A percentile compares a stretch with the other conserved stretches of the same genome.
phyloP scores from a whole-genome alignment of 23 tunicate genomes.

The Halocynthia aurantium region DNA sequence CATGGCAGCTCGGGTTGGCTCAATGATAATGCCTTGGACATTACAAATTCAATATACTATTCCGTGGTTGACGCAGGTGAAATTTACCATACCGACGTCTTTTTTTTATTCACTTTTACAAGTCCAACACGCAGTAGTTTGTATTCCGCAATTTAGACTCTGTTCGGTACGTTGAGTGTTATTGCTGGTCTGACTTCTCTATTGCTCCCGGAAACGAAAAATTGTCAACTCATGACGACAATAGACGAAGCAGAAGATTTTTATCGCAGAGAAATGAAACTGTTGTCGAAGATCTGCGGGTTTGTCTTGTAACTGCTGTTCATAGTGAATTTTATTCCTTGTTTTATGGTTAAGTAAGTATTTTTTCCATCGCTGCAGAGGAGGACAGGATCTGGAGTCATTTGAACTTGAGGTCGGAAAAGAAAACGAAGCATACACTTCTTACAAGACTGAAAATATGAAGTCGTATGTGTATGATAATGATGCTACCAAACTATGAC shows the following conservation, averaged over 20 bases:
- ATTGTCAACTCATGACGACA: constrained; percentile 12
- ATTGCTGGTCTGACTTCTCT: constrained; percentile 23
- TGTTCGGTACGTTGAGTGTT: constrained; percentile 47
- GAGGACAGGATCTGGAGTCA: too few relatives aligned
- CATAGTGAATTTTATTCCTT: too few relatives aligned
- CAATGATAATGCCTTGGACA: constrained; percentile 46
- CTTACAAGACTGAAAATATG: too few relatives aligned
- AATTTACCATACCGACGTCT: background rate
- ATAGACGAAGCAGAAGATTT: constrained; percentile 56
- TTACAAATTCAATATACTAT: constrained; percentile 32
- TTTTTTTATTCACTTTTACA: background rate
- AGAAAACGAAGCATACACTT: too few relatives aligned
- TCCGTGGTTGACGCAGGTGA: constrained; percentile 67
- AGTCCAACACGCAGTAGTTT: background rate
- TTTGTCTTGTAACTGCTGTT: background rate
- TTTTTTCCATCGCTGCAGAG: too few relatives aligned
- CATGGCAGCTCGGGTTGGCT: constrained; percentile 60
- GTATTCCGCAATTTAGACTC: constrained; percentile 28
- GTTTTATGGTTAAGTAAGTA: too few relatives aligned
- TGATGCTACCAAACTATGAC: too few relatives aligned
- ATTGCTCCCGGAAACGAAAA: constrained; percentile 48
- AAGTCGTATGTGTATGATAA: too few relatives aligned
- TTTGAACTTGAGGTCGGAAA: too few relatives aligned
- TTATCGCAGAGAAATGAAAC: constrained; percentile 30
- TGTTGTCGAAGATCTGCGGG: constrained; percentile 1